Percentiles rank a stretch among this genome's conserved stretches.
phyloP scores from a whole-genome alignment of 37 sponge, comb jelly and placozoan species.

The Halichondria panicea region DNA sequence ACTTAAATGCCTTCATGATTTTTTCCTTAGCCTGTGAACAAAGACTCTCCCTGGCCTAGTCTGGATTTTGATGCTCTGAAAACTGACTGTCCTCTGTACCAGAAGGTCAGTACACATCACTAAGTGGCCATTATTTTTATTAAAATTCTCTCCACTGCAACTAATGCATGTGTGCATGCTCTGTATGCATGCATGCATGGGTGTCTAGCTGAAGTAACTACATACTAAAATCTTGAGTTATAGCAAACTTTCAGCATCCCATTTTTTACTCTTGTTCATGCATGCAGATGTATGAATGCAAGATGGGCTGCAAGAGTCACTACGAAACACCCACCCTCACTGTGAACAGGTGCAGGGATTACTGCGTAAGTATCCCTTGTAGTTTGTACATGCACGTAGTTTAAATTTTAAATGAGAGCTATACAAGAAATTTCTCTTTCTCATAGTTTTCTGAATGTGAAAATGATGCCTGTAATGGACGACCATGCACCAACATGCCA shows the following conservation, averaged over 20 bases:
- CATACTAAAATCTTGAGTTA: too few species aligned
- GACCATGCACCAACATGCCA: too few species aligned
- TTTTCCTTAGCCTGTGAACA: background rate
- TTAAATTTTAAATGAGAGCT: background rate
- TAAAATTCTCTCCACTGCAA: too few species aligned
- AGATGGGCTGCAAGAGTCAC: background rate
- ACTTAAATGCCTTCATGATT: background rate
- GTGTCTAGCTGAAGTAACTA: too few species aligned
- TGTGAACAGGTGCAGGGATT: constrained; percentile 18
- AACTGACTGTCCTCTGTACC: background rate
- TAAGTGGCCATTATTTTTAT: too few species aligned
- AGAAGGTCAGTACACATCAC: constrained; percentile 9
- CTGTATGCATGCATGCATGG: too few species aligned
- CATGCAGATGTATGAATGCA: constrained; percentile 19
- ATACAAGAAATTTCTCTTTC: background rate
- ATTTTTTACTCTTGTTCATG: background rate
- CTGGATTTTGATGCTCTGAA: background rate
- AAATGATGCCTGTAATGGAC: background rate
- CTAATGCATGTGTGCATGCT: too few species aligned
- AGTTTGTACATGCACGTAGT: background rate
- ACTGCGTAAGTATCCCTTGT: constrained; percentile 12
- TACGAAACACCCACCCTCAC: background rate
- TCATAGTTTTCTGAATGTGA: constrained; percentile 8
- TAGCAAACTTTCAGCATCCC: too few species aligned
- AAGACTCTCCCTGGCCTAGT: constrained; percentile 6